A percentile compares a stretch with the other conserved stretches of the same genome.
Conservation (phyloP, 2,888 invertebrate genomes). For the Encarsia formosa region DNA sequence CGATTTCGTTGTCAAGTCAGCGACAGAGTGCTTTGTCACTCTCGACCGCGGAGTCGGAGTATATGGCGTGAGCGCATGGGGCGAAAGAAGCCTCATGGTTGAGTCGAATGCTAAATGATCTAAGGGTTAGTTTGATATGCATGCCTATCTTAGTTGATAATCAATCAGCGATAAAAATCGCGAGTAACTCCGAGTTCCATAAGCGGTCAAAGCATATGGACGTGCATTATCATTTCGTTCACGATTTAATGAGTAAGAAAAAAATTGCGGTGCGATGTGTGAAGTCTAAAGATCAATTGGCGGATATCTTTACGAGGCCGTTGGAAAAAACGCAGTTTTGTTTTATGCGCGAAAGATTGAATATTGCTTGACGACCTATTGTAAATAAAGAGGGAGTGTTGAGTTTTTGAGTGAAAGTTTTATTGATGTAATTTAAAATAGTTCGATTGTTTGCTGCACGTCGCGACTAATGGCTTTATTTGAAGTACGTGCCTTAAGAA, state of each 20-base stretch:
- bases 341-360: background rate
- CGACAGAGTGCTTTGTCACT: conserved; percentile 22
- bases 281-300: conserved; percentile 14
- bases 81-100: conserved; percentile 29
- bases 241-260: conserved; percentile 2
- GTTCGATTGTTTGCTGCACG: too few relatives aligned
- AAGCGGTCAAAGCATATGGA: conserved; percentile 25
- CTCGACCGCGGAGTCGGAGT: conserved; percentile 30
- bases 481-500: too few relatives aligned
- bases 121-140: conserved; percentile 8
- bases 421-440: too few relatives aligned
- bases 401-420: too few relatives aligned
- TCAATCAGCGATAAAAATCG: conserved; percentile 25
- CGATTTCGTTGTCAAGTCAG: conserved; percentile 28
- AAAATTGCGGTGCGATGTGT: conserved; percentile 12
- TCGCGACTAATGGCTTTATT: too few relatives aligned
- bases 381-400: too few relatives aligned
- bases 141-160: conserved; percentile 24
- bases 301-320: conserved; percentile 25
- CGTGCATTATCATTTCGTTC: conserved; percentile 16
- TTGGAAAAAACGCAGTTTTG: background rate
- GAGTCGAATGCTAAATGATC: conserved; percentile 12
- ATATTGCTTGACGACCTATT: too few relatives aligned
- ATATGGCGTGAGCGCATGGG: conserved; percentile 25
- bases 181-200: conserved; percentile 22